Percentiles rank a stretch among this genome's conserved stretches.
phyloP scores from a whole-genome alignment of 2,888 invertebrate genomes.

The Polydrusus tereticollis region DNA sequence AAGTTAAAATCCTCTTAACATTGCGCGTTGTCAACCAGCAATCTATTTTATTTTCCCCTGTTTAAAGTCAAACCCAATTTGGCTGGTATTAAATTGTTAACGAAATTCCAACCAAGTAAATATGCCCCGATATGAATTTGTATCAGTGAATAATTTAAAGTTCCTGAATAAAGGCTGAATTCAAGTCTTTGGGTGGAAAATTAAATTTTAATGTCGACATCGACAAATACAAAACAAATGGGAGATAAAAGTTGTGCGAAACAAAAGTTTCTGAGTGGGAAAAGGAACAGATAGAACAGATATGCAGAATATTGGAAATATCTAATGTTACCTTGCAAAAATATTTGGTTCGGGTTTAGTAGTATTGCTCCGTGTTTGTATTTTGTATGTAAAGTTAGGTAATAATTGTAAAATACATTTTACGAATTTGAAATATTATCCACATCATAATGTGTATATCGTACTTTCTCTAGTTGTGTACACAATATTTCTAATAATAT shows the following conservation, averaged over 20 bases:
- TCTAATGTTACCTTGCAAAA: too few species aligned
- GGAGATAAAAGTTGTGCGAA: not conserved
- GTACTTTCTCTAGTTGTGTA: too few species aligned
- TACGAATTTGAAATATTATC: too few species aligned
- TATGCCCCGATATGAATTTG: constrained; percentile 37
- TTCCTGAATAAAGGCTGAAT: constrained; percentile 48
- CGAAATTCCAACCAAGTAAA: constrained; percentile 2
- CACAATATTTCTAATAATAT: too few species aligned
- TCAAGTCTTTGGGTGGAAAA: constrained; percentile 55
- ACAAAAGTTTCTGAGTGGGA: not conserved
- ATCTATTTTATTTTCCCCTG: not conserved
- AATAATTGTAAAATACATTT: too few species aligned
- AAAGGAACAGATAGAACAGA: not conserved
- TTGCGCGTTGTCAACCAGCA: not conserved
- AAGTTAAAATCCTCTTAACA: not conserved
- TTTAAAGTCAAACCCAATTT: constrained; percentile 35
- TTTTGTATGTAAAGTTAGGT: too few species aligned
- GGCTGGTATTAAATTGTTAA: constrained; percentile 22
- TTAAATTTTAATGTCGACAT: constrained; percentile 62
- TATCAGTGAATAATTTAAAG: constrained; percentile 34
- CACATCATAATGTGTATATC: too few species aligned
- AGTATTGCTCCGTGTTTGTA: too few species aligned
- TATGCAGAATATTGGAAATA: not conserved
- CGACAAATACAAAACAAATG: constrained; percentile 33
- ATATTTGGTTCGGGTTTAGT: too few species aligned